Evolutionary conservation across 2,888 invertebrate genomes (phyloP).

Genomic region (Synergus gifuensis): DNA sequence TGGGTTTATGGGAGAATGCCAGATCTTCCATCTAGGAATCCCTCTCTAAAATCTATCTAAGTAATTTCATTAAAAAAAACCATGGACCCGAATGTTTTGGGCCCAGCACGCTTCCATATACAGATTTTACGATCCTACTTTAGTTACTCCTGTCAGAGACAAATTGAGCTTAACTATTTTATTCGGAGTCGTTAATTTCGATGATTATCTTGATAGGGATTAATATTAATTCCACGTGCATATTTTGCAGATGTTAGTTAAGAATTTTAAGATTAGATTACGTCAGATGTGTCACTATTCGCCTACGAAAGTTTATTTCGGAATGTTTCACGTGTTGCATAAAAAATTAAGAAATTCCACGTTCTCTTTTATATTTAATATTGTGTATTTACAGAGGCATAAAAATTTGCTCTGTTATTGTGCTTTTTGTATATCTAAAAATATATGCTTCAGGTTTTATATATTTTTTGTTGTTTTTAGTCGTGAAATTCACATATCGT

Average conservation of each 20-base stretch:
- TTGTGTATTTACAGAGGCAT: not conserved
- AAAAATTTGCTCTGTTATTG: not conserved
- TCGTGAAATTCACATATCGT: not conserved
- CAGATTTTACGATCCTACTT: not conserved
- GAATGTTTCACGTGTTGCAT: not conserved
- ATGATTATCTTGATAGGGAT: not conserved
- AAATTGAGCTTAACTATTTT: not conserved
- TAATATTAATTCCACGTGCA: not conserved
- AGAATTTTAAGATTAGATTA: not conserved
- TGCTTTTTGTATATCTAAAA: not conserved
- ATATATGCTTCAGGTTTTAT: not conserved
- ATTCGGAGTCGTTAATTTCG: not conserved
- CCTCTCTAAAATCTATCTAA: not conserved
- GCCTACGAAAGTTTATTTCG: not conserved
- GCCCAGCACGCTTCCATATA: not conserved
- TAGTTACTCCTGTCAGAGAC: not conserved
- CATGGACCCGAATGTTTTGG: not conserved
- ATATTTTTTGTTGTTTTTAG: not conserved
- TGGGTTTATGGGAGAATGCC: conserved; percentile 27
- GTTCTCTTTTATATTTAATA: not conserved
- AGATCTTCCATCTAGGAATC: conserved; percentile 13
- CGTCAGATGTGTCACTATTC: not conserved
- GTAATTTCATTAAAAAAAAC: not conserved
- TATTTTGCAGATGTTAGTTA: not conserved
- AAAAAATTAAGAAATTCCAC: not conserved